phyloP scores from a whole-genome alignment of 2,113 vertebrate species.

The Orthonyx spaldingii region DNA sequence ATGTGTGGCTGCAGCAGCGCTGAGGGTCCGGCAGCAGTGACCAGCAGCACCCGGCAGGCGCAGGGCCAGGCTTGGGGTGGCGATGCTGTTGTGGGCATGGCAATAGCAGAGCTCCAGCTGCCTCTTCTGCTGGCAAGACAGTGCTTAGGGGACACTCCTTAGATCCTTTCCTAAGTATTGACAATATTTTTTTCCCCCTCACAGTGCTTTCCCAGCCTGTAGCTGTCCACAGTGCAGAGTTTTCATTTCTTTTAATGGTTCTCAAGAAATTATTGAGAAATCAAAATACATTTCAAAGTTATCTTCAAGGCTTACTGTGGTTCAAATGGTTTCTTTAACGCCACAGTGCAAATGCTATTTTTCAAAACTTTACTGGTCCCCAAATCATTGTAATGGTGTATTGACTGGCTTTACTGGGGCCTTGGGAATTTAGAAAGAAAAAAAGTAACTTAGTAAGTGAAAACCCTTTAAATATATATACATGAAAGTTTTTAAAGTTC shows the following conservation, averaged over 20 bases:
- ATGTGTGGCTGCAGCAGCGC: accelerated
- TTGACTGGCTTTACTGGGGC: slow-evolving; percentile 53
- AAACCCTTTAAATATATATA: neutral
- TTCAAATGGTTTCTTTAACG: slow-evolving; percentile 66
- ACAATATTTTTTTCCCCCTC: accelerated
- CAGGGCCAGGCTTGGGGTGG: neutral
- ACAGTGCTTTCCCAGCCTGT: neutral
- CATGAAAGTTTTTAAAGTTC: neutral
- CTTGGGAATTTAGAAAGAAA: slow-evolving; percentile 28
- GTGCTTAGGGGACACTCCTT: neutral
- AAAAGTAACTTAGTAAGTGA: slow-evolving; percentile 38
- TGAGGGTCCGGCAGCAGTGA: neutral
- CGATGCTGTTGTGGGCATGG: accelerated
- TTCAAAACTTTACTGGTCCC: slow-evolving; percentile 66
- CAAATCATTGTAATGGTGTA: slow-evolving; percentile 37
- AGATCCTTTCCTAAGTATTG: neutral
- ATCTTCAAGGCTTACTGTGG: slow-evolving; percentile 32
- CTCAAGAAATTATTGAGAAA: slow-evolving; percentile 59
- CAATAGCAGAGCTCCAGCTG: neutral
- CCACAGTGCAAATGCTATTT: slow-evolving; percentile 31
- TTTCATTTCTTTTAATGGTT: slow-evolving; percentile 43
- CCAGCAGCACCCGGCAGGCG: neutral
- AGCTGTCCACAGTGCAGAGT: neutral
- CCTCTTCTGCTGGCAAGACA: accelerated
- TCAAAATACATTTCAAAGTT: slow-evolving; percentile 44